Evolutionary conservation across 2,113 vertebrate species (phyloP).

Genomic region (Hemibagrus wyckioides): DNA sequence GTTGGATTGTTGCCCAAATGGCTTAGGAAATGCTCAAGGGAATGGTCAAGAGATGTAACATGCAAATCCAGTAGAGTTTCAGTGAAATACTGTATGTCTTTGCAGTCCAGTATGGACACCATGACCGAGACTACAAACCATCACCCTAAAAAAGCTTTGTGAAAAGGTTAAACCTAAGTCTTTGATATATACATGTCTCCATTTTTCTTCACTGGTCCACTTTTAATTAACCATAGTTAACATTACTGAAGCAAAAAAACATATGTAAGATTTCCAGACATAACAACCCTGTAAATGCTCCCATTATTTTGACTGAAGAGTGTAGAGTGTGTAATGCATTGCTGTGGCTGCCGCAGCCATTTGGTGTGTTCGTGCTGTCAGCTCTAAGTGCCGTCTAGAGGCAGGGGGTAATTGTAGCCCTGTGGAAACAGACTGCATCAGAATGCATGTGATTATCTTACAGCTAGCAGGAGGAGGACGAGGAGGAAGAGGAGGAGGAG

Average conservation of each 20-base stretch:
- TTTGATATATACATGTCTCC: not conserved
- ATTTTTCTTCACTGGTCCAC: not conserved
- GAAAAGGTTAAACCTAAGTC: not conserved
- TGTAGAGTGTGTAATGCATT: conserved; percentile 31
- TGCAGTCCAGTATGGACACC: not conserved
- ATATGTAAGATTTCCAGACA: conserved; percentile 15
- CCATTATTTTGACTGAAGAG: conserved; percentile 27
- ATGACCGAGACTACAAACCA: not conserved
- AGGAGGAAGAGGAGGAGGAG: not conserved
- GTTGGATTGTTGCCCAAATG: conserved; percentile 1
- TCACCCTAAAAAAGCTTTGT: not conserved
- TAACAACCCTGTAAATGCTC: conserved; percentile 29
- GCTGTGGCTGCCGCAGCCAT: conserved; percentile 26
- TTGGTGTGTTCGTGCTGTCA: conserved; percentile 42
- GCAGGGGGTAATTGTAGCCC: conserved; percentile 45
- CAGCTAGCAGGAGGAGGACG: conserved; percentile 22
- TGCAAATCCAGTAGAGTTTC: not conserved
- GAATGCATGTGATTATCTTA: conserved; percentile 46
- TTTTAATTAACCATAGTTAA: not conserved
- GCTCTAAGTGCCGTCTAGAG: conserved; percentile 29
- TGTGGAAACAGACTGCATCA: conserved; percentile 34
- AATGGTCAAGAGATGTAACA: not conserved
- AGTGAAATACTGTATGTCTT: conserved; percentile 22
- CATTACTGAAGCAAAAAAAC: not conserved
- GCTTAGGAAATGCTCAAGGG: not conserved